These are phyloP conservation scores for Drosophila setosimentum DNA, from an alignment of 2,888 invertebrate genomes.

Conservation along the genomic window DNA sequence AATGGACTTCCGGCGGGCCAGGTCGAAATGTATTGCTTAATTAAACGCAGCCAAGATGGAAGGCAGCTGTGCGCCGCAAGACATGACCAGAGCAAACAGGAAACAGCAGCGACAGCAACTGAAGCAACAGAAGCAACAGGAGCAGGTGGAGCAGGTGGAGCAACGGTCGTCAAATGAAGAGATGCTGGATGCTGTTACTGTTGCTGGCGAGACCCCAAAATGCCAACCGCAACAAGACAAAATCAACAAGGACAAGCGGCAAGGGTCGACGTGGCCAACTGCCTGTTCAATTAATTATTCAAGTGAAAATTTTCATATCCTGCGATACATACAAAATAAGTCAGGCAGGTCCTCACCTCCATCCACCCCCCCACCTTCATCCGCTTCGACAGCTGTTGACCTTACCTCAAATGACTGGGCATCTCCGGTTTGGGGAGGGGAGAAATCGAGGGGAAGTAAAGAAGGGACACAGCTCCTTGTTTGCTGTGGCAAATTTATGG, in stretches of 20 bases:
- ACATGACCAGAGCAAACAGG: conserved; percentile 55
- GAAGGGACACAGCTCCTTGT: conserved; percentile 40
- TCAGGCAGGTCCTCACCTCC: conserved; percentile 58
- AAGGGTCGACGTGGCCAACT: conserved; percentile 36
- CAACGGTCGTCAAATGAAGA: conserved; percentile 30
- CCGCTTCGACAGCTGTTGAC: conserved; percentile 74
- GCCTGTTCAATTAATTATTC: conserved; percentile 80
- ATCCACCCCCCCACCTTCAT: not conserved
- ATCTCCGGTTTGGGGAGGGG: conserved; percentile 5
- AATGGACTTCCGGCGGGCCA: conserved; percentile 40
- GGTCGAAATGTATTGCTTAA: conserved; percentile 60
- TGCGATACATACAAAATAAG: conserved; percentile 73
- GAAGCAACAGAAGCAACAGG: not conserved
- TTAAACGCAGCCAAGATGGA: conserved; percentile 48
- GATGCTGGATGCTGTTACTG: conserved; percentile 8
- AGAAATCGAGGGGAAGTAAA: not conserved
- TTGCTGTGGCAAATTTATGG: conserved; percentile 79
- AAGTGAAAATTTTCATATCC: conserved; percentile 83
- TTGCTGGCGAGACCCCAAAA: conserved; percentile 41
- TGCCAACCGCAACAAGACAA: conserved; percentile 65
- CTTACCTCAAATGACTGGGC: conserved; percentile 66
- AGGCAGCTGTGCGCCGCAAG: conserved; percentile 45
- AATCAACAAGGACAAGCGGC: conserved; percentile 57
- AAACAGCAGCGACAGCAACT: conserved; percentile 13
- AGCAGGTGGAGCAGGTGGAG: conserved; percentile 8